These are phyloP conservation scores for Gopherus flavomarginatus DNA, from an alignment of 2,113 vertebrate species.

Conservation along the genomic window DNA sequence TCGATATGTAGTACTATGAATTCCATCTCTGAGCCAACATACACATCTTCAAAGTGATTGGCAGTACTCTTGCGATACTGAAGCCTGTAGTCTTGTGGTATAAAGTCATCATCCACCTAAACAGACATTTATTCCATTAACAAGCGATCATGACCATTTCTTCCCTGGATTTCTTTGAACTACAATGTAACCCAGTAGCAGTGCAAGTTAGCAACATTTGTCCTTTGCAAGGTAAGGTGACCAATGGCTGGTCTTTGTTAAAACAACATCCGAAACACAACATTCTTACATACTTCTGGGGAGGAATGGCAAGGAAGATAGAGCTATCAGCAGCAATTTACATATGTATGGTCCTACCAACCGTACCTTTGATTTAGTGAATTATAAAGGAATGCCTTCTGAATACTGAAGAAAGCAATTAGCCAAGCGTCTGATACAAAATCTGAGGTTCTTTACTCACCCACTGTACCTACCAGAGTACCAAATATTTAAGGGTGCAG, in stretches of 20 bases:
- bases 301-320: neutral
- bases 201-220: neutral
- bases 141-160: neutral
- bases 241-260: fast-evolving
- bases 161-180: neutral
- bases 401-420: neutral
- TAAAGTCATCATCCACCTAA: constrained; percentile 96
- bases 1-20: constrained; percentile 93
- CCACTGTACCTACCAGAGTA: neutral
- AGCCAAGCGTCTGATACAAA: neutral
- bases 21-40: constrained; percentile 90
- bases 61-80: constrained; percentile 87
- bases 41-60: constrained; percentile 90
- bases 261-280: neutral
- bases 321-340: constrained; percentile 27
- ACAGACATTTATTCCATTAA: neutral
- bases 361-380: neutral
- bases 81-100: constrained; percentile 90
- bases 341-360: constrained; percentile 7
- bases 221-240: neutral
- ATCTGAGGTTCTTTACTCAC: neutral
- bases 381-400: neutral
- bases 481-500: neutral
- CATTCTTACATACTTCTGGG: neutral
- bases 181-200: fast-evolving